These are phyloP conservation scores for Platerodrilus igneus DNA, from an alignment of 2,888 invertebrate genomes.

Conservation along the genomic window DNA sequence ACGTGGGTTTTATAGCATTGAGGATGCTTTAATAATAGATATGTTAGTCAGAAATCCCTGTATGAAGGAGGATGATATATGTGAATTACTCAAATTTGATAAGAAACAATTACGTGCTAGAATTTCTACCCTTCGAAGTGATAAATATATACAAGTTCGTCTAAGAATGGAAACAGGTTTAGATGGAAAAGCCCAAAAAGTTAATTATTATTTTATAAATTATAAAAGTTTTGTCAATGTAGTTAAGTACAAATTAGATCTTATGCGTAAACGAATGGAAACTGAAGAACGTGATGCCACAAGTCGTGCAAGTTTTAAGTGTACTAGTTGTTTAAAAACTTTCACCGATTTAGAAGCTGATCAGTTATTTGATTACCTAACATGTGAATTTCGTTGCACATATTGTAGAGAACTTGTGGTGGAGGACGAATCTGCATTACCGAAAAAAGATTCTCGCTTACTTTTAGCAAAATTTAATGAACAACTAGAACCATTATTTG, in stretches of 20 bases:
- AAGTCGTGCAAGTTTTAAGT: conserved; percentile 92
- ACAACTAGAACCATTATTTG: conserved; percentile 88
- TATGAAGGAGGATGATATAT: conserved; percentile 87
- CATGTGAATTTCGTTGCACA: conserved; percentile 84
- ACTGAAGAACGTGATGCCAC: conserved; percentile 93
- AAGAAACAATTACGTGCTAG: conserved; percentile 86
- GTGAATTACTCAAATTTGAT: conserved; percentile 89
- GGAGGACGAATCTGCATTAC: conserved; percentile 89
- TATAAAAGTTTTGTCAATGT: conserved; percentile 97
- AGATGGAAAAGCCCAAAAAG: conserved; percentile 92
- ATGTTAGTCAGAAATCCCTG: conserved; percentile 95
- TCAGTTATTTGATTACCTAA: conserved; percentile 79
- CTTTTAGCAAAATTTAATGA: conserved; percentile 91
- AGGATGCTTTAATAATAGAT: conserved; percentile 91
- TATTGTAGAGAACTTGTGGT: conserved; percentile 86
- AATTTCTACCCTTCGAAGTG: conserved; percentile 80
- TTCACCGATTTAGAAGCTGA: conserved; percentile 95
- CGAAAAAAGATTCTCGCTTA: conserved; percentile 88
- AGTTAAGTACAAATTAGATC: conserved; percentile 93
- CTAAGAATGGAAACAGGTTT: conserved; percentile 92
- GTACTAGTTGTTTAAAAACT: conserved; percentile 84
- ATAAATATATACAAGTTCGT: conserved; percentile 89
- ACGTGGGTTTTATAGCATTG: conserved; percentile 88
- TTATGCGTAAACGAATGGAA: conserved; percentile 93
- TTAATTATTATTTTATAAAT: conserved; percentile 96